Evolutionary conservation across 2,888 invertebrate species (phyloP), one percentile per base, ranked within the genome.

Genomic region (Xanthia togata): DNA sequence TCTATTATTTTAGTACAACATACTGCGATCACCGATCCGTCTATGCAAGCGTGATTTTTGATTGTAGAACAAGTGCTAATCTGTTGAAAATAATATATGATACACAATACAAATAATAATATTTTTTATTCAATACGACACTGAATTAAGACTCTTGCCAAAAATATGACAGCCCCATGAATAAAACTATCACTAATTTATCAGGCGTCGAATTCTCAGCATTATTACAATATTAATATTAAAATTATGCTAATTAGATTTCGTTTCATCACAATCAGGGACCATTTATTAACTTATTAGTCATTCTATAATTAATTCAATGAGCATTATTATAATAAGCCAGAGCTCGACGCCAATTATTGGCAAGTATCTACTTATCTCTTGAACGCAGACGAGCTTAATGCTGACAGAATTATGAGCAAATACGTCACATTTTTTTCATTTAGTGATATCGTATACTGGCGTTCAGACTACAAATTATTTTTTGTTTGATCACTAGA

Each of bases 261-360:
- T 70, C 68, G 65, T 76, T 79, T 79, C 72, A 76, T 81, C 85
- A 81, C 69, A 81, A 78, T 84, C 75, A 38, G 41, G 74, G 70
- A 41, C 71, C 71, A 87, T 88, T 88, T 74, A 88, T 83, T 71
- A 81, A 67, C 64, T 82, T 81, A 88, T 79, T 85, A 85, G 70
- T 44, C 44, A 78, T 78, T 74, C 75, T 9, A 60, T 76, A 81
- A 84, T 86, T 83, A 81, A 87, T 86, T 87, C 74, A 78, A 73
- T 83, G 69, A 60, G 64, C 60, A 35, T 76, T 67, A 79, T 73
- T 73, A 63, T 87, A 70, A 84, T 79, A 67, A 79, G 72, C 70
- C 23, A 17, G 53, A 26, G 59, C 60, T 79, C 44, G 31, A 35
- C 60, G 55, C 38, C 23, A 41, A 84, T 84, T 73, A 81, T 75